Evolutionary conservation across 2,113 vertebrate genomes (phyloP).

Genomic region (Mystacornis crossleyi): DNA sequence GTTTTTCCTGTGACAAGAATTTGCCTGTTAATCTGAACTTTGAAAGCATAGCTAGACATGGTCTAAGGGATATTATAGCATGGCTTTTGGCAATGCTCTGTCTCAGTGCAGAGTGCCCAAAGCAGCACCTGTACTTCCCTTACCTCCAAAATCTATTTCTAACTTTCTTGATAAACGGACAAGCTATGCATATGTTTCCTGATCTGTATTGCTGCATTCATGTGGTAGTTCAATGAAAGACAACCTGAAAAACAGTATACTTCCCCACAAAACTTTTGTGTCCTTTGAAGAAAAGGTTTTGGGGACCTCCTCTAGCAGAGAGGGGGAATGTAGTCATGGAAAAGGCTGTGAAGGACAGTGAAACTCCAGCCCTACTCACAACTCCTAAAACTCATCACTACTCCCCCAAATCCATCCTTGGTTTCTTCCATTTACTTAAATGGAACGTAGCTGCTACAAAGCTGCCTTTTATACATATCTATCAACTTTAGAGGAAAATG

Average conservation of each 20-base stretch:
- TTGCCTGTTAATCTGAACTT: not conserved
- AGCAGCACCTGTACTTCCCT: not conserved
- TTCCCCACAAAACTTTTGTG: not conserved
- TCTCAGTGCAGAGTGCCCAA: not conserved
- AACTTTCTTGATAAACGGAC: not conserved
- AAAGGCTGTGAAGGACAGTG: not conserved
- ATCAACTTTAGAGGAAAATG: not conserved
- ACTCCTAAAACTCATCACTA: not conserved
- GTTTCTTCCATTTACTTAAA: not conserved
- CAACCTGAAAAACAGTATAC: not conserved
- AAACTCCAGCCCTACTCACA: not conserved
- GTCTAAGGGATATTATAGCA: fast-evolving
- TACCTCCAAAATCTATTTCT: not conserved
- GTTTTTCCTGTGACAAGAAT: not conserved
- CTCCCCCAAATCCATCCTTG: not conserved
- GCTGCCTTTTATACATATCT: not conserved
- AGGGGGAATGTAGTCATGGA: not conserved
- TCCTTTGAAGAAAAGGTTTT: not conserved
- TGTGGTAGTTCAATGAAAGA: not conserved
- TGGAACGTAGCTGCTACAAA: not conserved
- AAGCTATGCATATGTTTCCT: not conserved
- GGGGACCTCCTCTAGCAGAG: not conserved
- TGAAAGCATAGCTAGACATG: fast-evolving
- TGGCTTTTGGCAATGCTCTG: not conserved
- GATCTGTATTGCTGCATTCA: not conserved